Evolutionary conservation across 2,797 vertebrate species (phyloP).

Genomic region (Monodelphis domestica): DNA sequence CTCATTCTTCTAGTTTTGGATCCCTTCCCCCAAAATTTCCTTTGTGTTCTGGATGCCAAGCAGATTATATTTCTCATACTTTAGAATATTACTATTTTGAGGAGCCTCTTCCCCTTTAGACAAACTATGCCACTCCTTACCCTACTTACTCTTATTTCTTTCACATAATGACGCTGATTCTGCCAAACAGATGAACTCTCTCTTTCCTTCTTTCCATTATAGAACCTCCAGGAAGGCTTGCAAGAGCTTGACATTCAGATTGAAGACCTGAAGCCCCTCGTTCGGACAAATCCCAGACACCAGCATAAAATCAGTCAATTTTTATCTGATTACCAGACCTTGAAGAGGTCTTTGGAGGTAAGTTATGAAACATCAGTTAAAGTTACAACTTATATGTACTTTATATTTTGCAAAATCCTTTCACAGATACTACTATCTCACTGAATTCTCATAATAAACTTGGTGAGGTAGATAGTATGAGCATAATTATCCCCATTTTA

Average conservation of each 20-base stretch:
- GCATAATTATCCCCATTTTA: not conserved
- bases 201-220: conserved; percentile 39
- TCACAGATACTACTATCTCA: not conserved
- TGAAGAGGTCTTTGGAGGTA: conserved; percentile 89
- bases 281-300: conserved; percentile 86
- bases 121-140: not conserved
- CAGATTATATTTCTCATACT: not conserved
- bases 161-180: not conserved
- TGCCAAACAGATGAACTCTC: accelerated
- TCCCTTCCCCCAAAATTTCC: not conserved
- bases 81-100: accelerated
- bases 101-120: not conserved
- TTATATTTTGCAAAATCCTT: not conserved
- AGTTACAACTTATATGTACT: not conserved
- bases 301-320: conserved; percentile 88
- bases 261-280: conserved; percentile 86
- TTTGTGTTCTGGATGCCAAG: not conserved
- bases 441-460: not conserved
- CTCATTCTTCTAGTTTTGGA: not conserved
- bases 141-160: not conserved
- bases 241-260: conserved; percentile 88
- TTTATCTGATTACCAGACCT: conserved; percentile 83
- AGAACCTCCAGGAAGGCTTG: conserved; percentile 92
- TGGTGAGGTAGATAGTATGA: not conserved
- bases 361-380: conserved; percentile 46